phyloP scores from a whole-genome alignment of 2,113 vertebrate species.

The Burhinus oedicnemus region DNA sequence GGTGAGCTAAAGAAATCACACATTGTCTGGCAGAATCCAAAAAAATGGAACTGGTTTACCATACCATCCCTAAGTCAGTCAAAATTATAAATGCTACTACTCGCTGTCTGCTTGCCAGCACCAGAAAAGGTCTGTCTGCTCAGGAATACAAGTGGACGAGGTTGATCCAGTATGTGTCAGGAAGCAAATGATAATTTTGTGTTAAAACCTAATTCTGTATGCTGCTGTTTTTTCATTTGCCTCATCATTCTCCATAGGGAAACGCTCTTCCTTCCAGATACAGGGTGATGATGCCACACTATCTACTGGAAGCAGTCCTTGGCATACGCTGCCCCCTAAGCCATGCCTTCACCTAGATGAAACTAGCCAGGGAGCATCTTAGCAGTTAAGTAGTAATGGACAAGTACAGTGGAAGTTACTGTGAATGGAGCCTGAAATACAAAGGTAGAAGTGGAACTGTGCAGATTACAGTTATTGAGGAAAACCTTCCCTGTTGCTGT shows the following conservation, averaged over 20 bases:
- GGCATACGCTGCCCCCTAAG: rapidly evolving
- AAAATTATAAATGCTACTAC: neutral
- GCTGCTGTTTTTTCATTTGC: neutral
- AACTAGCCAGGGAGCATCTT: neutral
- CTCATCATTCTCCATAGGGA: neutral
- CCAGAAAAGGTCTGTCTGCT: neutral
- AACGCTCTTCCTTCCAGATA: neutral
- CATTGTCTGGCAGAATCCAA: neutral
- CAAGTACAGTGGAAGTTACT: neutral
- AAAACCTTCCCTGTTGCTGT: neutral
- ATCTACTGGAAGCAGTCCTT: neutral
- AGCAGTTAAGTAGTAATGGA: neutral
- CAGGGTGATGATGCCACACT: neutral
- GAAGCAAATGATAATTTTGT: neutral
- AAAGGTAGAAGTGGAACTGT: neutral
- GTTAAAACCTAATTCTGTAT: neutral
- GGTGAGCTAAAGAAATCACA: neutral
- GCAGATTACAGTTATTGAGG: neutral
- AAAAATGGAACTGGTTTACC: neutral
- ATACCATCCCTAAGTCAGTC: neutral
- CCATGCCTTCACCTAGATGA: neutral
- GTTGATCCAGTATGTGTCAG: neutral
- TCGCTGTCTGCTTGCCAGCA: neutral
- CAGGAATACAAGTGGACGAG: neutral
- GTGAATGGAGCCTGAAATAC: neutral